Base-by-base conservation (phyloP, 2,888 invertebrate genomes). In the Torymus tubicola region DNA sequence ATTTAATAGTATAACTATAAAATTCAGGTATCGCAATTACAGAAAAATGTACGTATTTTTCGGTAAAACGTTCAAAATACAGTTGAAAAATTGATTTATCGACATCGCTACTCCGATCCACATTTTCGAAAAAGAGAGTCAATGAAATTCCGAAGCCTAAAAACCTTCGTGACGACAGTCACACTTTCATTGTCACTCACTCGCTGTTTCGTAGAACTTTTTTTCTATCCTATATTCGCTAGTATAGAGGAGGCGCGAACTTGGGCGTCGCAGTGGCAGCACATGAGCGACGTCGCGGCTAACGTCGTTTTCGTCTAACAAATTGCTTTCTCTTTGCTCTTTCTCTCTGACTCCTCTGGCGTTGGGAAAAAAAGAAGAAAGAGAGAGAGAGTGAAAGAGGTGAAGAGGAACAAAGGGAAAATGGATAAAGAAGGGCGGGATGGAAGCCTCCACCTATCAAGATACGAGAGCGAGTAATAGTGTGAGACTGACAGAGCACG, bases 251-350 rank as follows among this genome's bases (percentile, higher is more conserved):
- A 8, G 42, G 8, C 42, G 42, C 42, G 42, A 42, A 42, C 42
- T 42, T 42, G 42, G 42, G 8, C 10, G 42, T 42, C 42, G 42
- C 10, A 42, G 42, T 8, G 1, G 42, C 42, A 31, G 42, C 42
- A 57, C 52, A 71, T 71, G 72, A 72, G 60, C 58, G 78, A 78
- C 78, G 61, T 68, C 52, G 65, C 24, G 21, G 53, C 78, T 76
- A 81, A 81, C 72, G 55, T 79, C 75, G 68, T 81, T 79, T 75
- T 72, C 79, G 75, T 21, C 67, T 79, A 75, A 81, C 71, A 81
- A 79, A 81, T 81, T 81, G 78, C 75, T 79, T 79, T 78, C 52
- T 58, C 78, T 69, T 73, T 73, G 61, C 50, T 57, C 63, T 58
- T 50, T 57, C 65, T 58, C 58, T 57, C 65, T 8, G 18, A 24